Percentiles rank a stretch among this genome's conserved stretches.
phyloP scores from a whole-genome alignment of 2,797 vertebrate species.

The Pelochelys cantorii region DNA sequence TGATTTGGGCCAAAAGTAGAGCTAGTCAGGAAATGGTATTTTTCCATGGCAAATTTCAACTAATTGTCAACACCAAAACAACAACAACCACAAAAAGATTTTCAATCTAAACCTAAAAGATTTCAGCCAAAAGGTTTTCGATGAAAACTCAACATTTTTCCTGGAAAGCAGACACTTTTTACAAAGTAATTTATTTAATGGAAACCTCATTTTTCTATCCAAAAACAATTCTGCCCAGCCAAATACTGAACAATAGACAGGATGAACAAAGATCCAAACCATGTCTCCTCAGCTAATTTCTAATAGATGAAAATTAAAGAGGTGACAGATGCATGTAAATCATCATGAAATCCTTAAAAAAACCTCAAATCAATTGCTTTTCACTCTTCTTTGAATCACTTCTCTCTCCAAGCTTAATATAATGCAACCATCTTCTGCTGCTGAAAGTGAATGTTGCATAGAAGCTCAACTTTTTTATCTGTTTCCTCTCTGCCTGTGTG shows the following conservation, averaged over 20 bases:
- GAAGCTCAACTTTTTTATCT: conserved; percentile 9
- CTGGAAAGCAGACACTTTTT: not conserved
- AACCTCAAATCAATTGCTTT: conserved; percentile 69
- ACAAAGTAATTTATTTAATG: not conserved
- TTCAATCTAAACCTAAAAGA: conserved; percentile 50
- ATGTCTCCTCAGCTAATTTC: not conserved
- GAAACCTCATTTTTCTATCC: not conserved
- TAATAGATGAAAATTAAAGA: not conserved
- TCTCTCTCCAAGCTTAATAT: conserved; percentile 53
- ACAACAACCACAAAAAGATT: conserved; percentile 49
- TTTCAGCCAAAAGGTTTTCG: not conserved
- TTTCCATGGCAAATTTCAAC: conserved; percentile 48
- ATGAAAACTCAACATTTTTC: not conserved
- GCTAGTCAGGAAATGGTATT: conserved; percentile 53
- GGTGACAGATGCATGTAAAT: not conserved
- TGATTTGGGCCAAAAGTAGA: conserved; percentile 52
- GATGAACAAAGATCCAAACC: not conserved
- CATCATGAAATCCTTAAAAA: conserved; percentile 57
- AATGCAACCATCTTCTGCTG: not conserved
- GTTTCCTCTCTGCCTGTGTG: not conserved
- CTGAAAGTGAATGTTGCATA: conserved; percentile 53
- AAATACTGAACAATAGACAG: not conserved
- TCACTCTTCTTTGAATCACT: conserved; percentile 60
- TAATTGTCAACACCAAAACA: not conserved
- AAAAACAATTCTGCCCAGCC: not conserved